Evolutionary conservation across 2,113 vertebrate genomes (phyloP).

Genomic region (Gasterosteus nipponicus): DNA sequence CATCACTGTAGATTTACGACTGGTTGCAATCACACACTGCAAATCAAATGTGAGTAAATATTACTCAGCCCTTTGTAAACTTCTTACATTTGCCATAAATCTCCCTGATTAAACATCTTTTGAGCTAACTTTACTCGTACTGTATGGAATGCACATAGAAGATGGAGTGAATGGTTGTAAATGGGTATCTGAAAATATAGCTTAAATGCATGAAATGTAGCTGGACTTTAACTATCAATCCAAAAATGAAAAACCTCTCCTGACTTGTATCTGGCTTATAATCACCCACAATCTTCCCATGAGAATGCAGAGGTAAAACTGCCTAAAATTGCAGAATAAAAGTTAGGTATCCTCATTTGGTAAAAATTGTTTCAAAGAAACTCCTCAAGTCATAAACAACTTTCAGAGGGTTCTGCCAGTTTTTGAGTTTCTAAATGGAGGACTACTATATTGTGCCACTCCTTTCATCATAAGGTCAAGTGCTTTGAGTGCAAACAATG

Average conservation of each 20-base stretch:
- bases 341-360: constrained; percentile 14
- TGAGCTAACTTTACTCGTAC: neutral
- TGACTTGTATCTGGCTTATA: neutral
- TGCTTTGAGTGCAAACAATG: constrained; percentile 65
- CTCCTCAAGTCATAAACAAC: constrained; percentile 31
- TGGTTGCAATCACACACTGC: neutral
- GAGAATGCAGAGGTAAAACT: neutral
- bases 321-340: neutral
- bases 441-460: constrained; percentile 52
- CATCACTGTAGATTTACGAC: neutral
- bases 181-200: neutral
- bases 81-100: neutral
- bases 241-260: neutral
- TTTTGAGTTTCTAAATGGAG: constrained; percentile 48
- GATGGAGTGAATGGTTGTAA: neutral
- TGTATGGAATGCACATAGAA: neutral
- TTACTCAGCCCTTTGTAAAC: neutral
- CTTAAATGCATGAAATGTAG: neutral
- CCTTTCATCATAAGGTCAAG: constrained; percentile 74
- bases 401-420: constrained; percentile 29
- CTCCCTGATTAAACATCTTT: neutral
- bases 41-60: neutral
- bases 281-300: neutral
- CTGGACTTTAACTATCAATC: neutral
- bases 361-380: constrained; percentile 16